Evolutionary conservation across 2,888 invertebrate genomes (phyloP), one percentile per base, ranked within the genome.

Genomic region (Lacanobia wlatinum): DNA sequence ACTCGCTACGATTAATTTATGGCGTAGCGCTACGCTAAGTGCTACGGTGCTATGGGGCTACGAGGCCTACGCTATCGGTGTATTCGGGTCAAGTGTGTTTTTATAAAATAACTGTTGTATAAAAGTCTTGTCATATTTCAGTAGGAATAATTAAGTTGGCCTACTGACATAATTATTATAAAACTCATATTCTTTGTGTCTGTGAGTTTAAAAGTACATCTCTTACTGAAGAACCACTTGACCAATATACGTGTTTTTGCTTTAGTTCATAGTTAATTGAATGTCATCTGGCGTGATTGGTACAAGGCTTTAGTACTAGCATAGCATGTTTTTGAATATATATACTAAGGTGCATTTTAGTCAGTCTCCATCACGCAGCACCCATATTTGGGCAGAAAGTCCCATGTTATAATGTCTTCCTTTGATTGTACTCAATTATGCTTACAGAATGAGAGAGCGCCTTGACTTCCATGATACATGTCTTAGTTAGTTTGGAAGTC

Each of bases 1-100:
- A 62, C 48, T 28, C 14, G 62, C 78, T 80, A 78, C 69, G 73
- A 56, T 28, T 64, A 55, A 66, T 70, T 70, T 21, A 38, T 48
- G n/a, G 46, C 63, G 50, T 53, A 66, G 58, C 48, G 73, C 73
- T 82, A 80, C 72, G 83, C 2, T 46, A 40, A 74, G 40, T 80
- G 56, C 61, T 73, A 76, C 55, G 59, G 14, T 7, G 63, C 76
- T 76, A 73, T 43, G 73, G 10, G 23, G 40, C 62, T 73, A 76
- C 80, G 74, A 73, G 10, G 23, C 34, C 62, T 73, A 76, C 80
- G 74, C 12, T 3, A 63, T 46, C 28, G 4, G 6, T 46, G 18
- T 1, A 56, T 48, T 58, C 46, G 7, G 56, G 79, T 79, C 56
- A 55, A 78, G 78, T 34, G 10, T 18, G 18, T 56, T 46, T 56